Percentiles rank a stretch among this genome's conserved stretches.
phyloP scores from a whole-genome alignment of 2,113 vertebrate species.

The Trematocara marginatum region DNA sequence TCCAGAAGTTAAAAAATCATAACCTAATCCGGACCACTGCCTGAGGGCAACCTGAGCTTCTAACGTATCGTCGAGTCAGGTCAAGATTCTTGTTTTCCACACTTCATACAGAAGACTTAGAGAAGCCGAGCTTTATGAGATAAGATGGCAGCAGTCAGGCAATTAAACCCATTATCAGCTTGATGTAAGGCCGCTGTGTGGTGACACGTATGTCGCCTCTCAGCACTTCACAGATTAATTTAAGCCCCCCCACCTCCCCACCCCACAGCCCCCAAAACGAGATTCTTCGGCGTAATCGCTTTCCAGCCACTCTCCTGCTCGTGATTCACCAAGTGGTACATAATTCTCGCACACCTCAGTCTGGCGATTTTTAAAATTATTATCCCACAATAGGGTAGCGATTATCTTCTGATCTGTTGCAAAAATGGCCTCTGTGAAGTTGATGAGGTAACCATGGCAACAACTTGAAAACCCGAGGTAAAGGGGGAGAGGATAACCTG shows the following conservation, averaged over 20 bases:
- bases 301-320: constrained; percentile 19
- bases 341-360: constrained; percentile 1
- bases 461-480: constrained; percentile 25
- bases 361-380: constrained; percentile 27
- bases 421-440: constrained; percentile 4
- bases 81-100: constrained; percentile 31
- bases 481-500: constrained; percentile 15
- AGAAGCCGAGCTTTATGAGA: constrained; percentile 9
- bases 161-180: constrained; percentile 61
- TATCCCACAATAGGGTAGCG: constrained; percentile 24
- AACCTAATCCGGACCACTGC: constrained; percentile 34
- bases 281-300: constrained; percentile 52
- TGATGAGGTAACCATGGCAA: constrained; percentile 61
- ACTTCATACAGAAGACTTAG: constrained; percentile 12
- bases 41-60: constrained; percentile 25
- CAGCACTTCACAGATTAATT: constrained; percentile 61
- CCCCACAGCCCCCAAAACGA: constrained; percentile 22
- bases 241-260: neutral
- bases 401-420: constrained; percentile 47
- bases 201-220: constrained; percentile 60
- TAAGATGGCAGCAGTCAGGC: constrained; percentile 42
- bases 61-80: neutral
- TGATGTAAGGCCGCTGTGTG: constrained; percentile 55
- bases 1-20: constrained; percentile 53
- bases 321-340: constrained; percentile 19